Base-by-base conservation (phyloP, 2,888 invertebrate genomes). In the Nomada flava region DNA sequence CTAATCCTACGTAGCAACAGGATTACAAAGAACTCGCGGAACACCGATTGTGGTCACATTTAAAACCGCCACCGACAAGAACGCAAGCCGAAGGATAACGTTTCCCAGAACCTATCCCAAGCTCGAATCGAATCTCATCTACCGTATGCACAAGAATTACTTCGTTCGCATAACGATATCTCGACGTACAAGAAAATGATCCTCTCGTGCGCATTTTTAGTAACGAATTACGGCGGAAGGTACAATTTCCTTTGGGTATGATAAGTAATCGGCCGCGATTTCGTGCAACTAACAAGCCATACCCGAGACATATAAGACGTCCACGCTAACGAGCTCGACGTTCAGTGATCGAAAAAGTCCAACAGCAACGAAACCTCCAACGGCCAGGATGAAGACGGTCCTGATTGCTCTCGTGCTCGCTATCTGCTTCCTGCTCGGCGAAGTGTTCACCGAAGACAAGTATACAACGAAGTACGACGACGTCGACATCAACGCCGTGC, bases 391-490 rank as follows among this genome's bases (percentile, higher is more conserved):
- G 88, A 81, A 59, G 59, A 72, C 60, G 13, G 53, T 76, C 13
- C 53, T 76, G 44, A 65, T 68, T 10, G 44, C 76, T 55, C 55
- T 84, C 26, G 44, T 63, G 18, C n/a, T 26, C 23, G 57, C 42
- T 42, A 23, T 70, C 26, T 67, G 75, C 26, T 63, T 68, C 47
- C 62, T 78, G 62, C 29, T 69, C 23, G 23, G 29, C 15, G 53
- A 18, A 23, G 79, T 77, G 36, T 15, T 57, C 10, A 69, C 76
- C 18, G 87, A 88, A 2, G 78, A 83, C 0, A 70, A 36, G 26
- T 97, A 97, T 90, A 96, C 96, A 0, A 95, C 95, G 75, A 96
- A 96, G 90, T 97, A 96, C 90, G 97, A 97, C 91, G 95, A 96
- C 90, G 93, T 97, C 47, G 94, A 97, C 92, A 83, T 97, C 70